Base-by-base conservation (phyloP, 2,113 vertebrate genomes). In the Phycodurus eques region DNA sequence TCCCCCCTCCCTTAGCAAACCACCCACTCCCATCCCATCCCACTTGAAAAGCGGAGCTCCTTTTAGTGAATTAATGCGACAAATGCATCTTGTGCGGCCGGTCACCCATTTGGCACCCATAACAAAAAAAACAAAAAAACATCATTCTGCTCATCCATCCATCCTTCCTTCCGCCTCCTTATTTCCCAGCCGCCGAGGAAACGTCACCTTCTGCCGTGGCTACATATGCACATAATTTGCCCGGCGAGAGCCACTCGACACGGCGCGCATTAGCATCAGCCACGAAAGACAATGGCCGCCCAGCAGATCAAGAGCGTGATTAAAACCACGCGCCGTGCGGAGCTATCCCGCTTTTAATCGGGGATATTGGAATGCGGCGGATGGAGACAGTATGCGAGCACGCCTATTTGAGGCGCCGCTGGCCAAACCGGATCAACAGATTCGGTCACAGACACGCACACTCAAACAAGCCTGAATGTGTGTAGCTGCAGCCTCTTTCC, bases 181-280 rank as follows among this genome's bases (percentile, higher is more conserved):
- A 72, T 79, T 80, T 81, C 66, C 47, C 66, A 20, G 67, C 47
- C 61, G n/a, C 3, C 65, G 82, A 80, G 76, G 77, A 89, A 83
- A 90, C 88, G 88, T 88, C 90, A 89, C 90, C 90, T 90, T 89
- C 88, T 70, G 73, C 35, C 33, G n/a, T 7, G 39, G 20, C 22
- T 81, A 86, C 84, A 90, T 88, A 89, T 90, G 90, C 87, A 85
- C 90, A 90, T 91, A 82, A 90, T 89, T 88, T 84, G 51, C 79
- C 74, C 81, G 88, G 87, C 86, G 84, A 87, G 87, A 85, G 85
- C 87, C 86, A 88, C 84, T 91, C 83, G 82, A 33, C n/a, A 43
- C 79, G 44, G 78, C n/a, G 8, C 81, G 64, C 84, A 83, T 89
- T 86, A 80, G 76, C 77, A 8, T 35, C 59, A 8, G 64, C 79